phyloP scores from a whole-genome alignment of 2,797 vertebrate species.

The Notoglanidium macrostoma region DNA sequence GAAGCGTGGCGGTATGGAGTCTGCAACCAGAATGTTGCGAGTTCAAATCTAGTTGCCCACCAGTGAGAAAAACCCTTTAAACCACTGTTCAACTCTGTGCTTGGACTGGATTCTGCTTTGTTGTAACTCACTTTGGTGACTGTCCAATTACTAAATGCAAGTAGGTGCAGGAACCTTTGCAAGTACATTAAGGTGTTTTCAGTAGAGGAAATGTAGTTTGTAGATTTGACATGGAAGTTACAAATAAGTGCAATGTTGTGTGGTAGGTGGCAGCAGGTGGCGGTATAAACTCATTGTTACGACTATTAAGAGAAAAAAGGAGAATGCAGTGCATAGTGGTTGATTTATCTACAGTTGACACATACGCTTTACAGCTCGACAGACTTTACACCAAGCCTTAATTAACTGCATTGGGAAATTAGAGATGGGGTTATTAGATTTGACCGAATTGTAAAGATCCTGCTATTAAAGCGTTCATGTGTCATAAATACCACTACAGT shows the following conservation, averaged over 20 bases:
- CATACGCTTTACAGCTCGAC: background rate
- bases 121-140: background rate
- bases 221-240: background rate
- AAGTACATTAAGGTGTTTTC: background rate
- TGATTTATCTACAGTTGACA: background rate
- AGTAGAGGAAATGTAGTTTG: background rate
- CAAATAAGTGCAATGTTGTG: background rate
- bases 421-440: background rate
- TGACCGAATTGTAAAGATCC: background rate
- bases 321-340: background rate
- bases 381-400: background rate
- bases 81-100: background rate
- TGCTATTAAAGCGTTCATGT: background rate
- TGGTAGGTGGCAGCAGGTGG: conserved; percentile 25
- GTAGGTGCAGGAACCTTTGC: conserved; percentile 66
- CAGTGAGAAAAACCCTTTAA: background rate
- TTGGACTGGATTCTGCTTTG: background rate
- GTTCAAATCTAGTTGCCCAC: background rate
- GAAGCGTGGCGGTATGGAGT: background rate
- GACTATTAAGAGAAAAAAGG: conserved; percentile 4
- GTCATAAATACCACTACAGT: background rate
- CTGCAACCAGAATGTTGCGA: background rate
- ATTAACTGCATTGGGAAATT: background rate
- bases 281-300: conserved; percentile 19
- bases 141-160: conserved; percentile 52